Base-by-base conservation (phyloP, 2,888 invertebrate genomes). In the Eudasyphora cyanicolor region DNA sequence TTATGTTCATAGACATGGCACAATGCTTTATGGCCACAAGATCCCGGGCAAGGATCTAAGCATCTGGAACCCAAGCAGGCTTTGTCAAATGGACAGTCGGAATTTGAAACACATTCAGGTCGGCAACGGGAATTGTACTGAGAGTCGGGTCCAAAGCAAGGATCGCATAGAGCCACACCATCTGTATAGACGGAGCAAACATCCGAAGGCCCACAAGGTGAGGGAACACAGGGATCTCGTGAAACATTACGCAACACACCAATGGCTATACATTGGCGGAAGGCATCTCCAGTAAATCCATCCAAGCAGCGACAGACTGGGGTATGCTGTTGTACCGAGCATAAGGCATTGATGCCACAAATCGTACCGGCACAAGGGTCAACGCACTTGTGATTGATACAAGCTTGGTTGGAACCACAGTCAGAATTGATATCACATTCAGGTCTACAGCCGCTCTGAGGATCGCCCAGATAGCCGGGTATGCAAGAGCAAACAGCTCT, bases 391-490 rank as follows among this genome's bases (percentile, higher is more conserved):
- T 94, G 94, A 88, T 96, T 95, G 14, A 96, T 92, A 89, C 97
- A 97, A 17, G 96, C 95, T 90, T 95, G 94, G 86, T 95, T 94
- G 3, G 94, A 92, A 12, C 95, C 93, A 91, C 97, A 97, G 87
- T 97, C 97, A 0, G 96, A 95, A 91, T 97, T 97, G 87, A 96
- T 94, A n/a, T 94, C 93, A 91, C 97, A 96, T 92, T 97, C 96
- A 27, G 96, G 95, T 89, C 94, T 94, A 89, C 95, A 97, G 87
- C 96, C 96, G 73, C 93, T 92, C 85, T 94, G 94, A 2, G 97
- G 97, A 92, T 97, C 95, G 10, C 97, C 97, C 80, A 94, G 92
- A 89, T 95, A 97, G 83, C 95, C 95, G 8, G 95, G 94, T 62
- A 95, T 92, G 89, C 97, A 97, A 0, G 95, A 95, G 90, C 97